A percentile compares a stretch with the other conserved stretches of the same genome.
Conservation (phyloP, 2,113 vertebrate species). For the Corythaixoides concolor region DNA sequence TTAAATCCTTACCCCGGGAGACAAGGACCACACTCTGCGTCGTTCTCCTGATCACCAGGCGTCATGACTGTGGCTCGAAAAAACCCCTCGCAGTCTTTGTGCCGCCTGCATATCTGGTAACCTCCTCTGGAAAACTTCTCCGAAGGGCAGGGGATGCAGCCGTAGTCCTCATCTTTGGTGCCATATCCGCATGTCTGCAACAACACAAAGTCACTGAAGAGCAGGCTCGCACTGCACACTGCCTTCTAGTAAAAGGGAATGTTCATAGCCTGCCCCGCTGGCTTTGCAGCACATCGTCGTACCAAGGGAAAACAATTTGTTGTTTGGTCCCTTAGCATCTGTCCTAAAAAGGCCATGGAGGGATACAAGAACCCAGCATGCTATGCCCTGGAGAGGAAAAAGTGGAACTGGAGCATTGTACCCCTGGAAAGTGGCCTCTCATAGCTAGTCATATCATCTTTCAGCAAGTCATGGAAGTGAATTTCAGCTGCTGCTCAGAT, state of each 20-base stretch:
- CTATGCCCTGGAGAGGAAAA: neutral
- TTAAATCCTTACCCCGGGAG: conserved; percentile 86
- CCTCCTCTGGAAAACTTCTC: conserved; percentile 97
- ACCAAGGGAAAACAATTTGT: neutral
- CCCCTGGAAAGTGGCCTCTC: neutral
- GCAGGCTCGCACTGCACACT: neutral
- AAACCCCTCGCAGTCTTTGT: conserved; percentile 94
- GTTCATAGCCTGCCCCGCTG: accelerated
- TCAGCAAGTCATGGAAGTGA: neutral
- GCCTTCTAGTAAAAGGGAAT: neutral
- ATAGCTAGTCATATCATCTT: neutral
- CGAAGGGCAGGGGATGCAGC: conserved; percentile 85
- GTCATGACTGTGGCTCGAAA: conserved; percentile 89
- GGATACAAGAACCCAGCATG: accelerated
- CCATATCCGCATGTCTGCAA: conserved; percentile 91
- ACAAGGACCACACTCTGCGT: conserved; percentile 94
- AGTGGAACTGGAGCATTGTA: neutral
- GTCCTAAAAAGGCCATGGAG: neutral
- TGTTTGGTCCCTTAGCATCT: neutral
- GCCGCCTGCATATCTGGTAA: conserved; percentile 94
- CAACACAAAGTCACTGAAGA: neutral
- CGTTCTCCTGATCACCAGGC: conserved; percentile 86
- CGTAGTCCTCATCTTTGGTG: conserved; percentile 90
- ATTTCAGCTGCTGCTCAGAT: neutral
- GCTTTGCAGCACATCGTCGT: neutral